Percentiles rank a stretch among this genome's conserved stretches.
These are phyloP conservation scores for Fulica atra DNA, from an alignment of 2,113 vertebrate species.

Conservation along the genomic window DNA sequence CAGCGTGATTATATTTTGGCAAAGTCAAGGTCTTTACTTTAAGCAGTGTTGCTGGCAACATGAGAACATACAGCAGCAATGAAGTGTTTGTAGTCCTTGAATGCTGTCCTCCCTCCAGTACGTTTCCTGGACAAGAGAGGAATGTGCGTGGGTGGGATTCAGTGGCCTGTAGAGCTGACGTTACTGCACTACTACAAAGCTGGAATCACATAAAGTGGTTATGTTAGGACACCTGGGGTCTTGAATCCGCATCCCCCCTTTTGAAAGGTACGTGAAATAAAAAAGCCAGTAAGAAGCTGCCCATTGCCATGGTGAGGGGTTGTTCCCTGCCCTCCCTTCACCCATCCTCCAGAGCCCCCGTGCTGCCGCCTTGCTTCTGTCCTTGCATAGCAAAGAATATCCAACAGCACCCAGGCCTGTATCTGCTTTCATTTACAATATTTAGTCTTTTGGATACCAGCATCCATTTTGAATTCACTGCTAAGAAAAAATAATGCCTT, in stretches of 20 bases:
- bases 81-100: neutral
- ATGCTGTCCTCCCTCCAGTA: neutral
- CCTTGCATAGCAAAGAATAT: neutral
- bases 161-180: neutral
- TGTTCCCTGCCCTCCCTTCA: accelerated
- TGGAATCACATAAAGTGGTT: neutral
- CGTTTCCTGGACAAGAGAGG: neutral
- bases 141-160: neutral
- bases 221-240: neutral
- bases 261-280: neutral
- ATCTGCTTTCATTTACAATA: neutral
- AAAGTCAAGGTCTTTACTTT: neutral
- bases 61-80: neutral
- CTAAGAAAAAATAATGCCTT: neutral
- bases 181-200: neutral
- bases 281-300: neutral
- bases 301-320: neutral
- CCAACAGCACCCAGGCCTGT: neutral
- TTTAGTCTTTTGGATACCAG: neutral
- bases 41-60: neutral
- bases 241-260: neutral
- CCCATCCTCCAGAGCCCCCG: accelerated
- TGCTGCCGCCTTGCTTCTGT: neutral
- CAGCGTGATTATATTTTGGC: neutral
- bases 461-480: neutral